Conservation (phyloP, 2,888 invertebrate species). For the Hyposoter didymator region DNA sequence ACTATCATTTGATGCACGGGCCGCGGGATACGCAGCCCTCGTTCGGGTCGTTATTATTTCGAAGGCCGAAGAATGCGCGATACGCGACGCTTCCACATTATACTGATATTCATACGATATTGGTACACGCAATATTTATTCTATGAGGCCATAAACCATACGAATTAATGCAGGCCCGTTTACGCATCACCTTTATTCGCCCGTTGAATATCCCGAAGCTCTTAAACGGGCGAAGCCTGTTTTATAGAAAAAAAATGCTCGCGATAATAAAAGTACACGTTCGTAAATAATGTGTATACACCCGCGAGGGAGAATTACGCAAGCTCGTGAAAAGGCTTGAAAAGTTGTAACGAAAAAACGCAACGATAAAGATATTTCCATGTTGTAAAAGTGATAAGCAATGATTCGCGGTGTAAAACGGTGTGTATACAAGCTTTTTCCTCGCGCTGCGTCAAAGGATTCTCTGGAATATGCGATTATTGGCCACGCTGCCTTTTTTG, state of each 20-base stretch:
- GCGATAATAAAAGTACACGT: background rate
- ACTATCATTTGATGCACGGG: conserved; percentile 7
- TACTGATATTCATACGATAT: conserved; percentile 21
- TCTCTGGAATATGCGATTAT: conserved; percentile 60
- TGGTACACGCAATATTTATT: conserved; percentile 21
- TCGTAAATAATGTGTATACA: background rate
- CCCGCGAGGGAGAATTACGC: background rate
- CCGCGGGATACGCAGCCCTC: conserved; percentile 10
- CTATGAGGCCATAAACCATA: conserved; percentile 44
- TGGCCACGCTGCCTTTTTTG: background rate
- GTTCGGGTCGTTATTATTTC: conserved; percentile 58
- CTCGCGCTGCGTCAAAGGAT: conserved; percentile 64
- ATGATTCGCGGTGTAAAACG: conserved; percentile 62
- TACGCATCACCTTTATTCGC: conserved; percentile 34
- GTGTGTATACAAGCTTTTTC: conserved; percentile 48
- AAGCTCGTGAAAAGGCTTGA: conserved; percentile 1
- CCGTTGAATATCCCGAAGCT: conserved; percentile 36
- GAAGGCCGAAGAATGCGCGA: conserved; percentile 47
- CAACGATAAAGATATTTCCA: conserved; percentile 27
- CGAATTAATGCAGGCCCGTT: conserved; percentile 32
- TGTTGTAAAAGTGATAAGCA: conserved; percentile 45
- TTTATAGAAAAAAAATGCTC: conserved; percentile 11
- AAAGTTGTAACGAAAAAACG: conserved; percentile 44
- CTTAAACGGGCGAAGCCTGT: conserved; percentile 44
- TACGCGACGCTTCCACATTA: conserved; percentile 4